Conservation (phyloP, 1,140 invertebrate genomes). For the Macrobrachium rosenbergii region DNA sequence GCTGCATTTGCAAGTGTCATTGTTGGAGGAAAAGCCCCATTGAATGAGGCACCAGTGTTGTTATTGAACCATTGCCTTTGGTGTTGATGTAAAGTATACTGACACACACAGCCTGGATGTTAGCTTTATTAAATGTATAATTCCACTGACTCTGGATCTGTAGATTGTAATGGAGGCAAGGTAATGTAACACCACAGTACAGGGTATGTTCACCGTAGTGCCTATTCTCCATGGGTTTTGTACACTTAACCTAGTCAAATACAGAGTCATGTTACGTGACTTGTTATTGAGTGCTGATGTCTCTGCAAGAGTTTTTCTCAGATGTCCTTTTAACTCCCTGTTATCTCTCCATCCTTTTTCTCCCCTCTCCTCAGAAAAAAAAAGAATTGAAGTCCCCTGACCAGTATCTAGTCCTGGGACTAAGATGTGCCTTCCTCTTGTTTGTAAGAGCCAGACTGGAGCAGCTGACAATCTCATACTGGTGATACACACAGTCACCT, state of each 20-base stretch:
- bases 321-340: not conserved
- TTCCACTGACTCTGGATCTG: not conserved
- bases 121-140: too few relatives aligned
- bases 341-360: conserved; percentile 9
- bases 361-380: not conserved
- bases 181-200: conserved; percentile 40
- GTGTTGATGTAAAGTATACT: too few relatives aligned
- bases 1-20: not conserved
- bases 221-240: conserved; percentile 20
- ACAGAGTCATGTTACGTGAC: not conserved
- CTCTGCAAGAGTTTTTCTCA: too few relatives aligned
- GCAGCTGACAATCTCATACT: conserved; percentile 54
- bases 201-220: conserved; percentile 48
- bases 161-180: conserved; percentile 22
- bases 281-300: conserved; percentile 12
- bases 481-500: conserved; percentile 40
- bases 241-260: not conserved
- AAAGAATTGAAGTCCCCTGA: too few relatives aligned
- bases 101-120: too few relatives aligned
- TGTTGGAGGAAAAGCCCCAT: not conserved
- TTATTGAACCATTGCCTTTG: too few relatives aligned
- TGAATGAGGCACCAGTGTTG: conserved; percentile 4
- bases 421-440: conserved; percentile 59
- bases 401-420: conserved; percentile 15
- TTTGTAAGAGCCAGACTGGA: conserved; percentile 44